Base-by-base conservation (phyloP, 2,888 invertebrate genomes). In the Chymomyza amoena region DNA sequence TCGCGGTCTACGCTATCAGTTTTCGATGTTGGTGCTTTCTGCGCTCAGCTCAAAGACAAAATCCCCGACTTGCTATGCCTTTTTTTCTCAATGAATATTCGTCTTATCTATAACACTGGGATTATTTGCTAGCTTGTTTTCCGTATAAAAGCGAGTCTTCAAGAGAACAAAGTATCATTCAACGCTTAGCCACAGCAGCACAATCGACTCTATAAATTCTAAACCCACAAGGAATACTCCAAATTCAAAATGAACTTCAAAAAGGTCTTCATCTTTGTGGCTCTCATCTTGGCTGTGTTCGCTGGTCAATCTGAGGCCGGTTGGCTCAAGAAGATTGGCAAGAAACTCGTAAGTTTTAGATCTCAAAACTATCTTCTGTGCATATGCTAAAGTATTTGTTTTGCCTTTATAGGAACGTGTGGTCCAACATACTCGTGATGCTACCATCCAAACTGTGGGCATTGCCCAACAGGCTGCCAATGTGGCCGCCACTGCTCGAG, bases 381-480 rank as follows among this genome's bases (percentile, higher is more conserved):
- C 45, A 25, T 1, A 10, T 10, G 6, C 39, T 45, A 45, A 45
- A 45, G 1, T 3, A 7, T 45, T 18, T 45, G 7, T 45, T 10
- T n/a, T 45, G 0, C 10, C 50, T 18, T 28, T n/a, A 7, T 5
- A 89, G 88, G 87, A 89, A 70, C 81, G 86, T 28, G 68, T 82
- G 63, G 89, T 77, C 4, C 88, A 90, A 25, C 80, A 88, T 64
- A 82, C 88, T 39, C 76, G 90, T n/a, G 88, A 88, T 81, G 88
- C 88, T 57, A 76, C 84, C n/a, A 87, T 88, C n/a, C 75, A 88
- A 63, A 72, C 69, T 5, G 51, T 90, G 20, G 84, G 77, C 3
- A 69, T 90, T 9, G 90, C 89, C 1, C 89, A 89, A 25, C 81
- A 84, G 66, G 90, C 88, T 0, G 89, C 89, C 2, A 86, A 87